Evolutionary conservation across 2,797 vertebrate species (phyloP).

Genomic region (Limnodromus scolopaceus): DNA sequence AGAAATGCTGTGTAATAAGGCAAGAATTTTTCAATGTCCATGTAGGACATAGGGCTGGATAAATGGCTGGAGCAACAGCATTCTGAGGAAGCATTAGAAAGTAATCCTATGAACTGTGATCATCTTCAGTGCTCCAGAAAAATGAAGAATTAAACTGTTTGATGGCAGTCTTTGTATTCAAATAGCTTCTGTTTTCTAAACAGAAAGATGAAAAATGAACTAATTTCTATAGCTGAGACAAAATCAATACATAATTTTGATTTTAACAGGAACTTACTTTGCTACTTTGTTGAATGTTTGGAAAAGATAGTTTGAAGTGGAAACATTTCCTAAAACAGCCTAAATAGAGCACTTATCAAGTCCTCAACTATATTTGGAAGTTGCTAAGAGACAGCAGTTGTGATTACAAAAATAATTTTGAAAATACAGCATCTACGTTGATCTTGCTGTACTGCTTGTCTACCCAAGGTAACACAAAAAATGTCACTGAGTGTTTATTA

Average conservation of each 20-base stretch:
- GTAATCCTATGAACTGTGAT: neutral
- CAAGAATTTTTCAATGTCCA: neutral
- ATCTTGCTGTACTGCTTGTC: neutral
- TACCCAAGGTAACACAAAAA: neutral
- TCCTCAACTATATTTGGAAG: constrained; percentile 26
- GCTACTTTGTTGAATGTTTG: constrained; percentile 13
- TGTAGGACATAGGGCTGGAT: neutral
- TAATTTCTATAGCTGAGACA: neutral
- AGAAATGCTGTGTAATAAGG: neutral
- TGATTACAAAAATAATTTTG: constrained; percentile 17
- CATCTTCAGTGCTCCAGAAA: neutral
- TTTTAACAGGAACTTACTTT: constrained; percentile 13
- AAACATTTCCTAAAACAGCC: neutral
- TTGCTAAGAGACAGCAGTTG: constrained; percentile 56
- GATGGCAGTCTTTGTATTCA: neutral
- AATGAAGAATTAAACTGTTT: neutral
- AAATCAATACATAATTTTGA: constrained; percentile 32
- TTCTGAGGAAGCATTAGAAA: neutral
- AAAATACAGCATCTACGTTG: neutral
- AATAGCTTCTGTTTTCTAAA: constrained; percentile 25
- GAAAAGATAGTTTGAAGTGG: constrained; percentile 42
- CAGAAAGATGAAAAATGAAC: neutral
- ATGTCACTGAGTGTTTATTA: neutral
- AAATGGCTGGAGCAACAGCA: neutral
- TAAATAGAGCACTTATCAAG: constrained; percentile 27